phyloP scores from a whole-genome alignment of 35 echinoderm and acorn worm genomes.

The Hemicentrotus pulcherrimus region DNA sequence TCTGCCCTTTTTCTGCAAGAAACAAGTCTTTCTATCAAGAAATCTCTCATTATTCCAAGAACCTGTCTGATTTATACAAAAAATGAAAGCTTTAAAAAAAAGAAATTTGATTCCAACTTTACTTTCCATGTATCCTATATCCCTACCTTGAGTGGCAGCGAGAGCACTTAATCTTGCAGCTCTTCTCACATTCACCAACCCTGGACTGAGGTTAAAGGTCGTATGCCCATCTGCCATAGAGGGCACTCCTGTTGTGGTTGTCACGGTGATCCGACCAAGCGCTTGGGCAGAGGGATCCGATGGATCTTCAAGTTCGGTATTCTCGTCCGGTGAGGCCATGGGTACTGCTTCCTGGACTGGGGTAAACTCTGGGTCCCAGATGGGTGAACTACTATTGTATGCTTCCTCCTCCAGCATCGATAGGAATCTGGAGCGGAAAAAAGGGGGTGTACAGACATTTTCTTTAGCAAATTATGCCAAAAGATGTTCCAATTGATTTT shows the following conservation, averaged over 20 bases:
- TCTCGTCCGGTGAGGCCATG: not conserved
- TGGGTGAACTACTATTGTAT: constrained; percentile 81
- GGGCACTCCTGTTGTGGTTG: constrained; percentile 47
- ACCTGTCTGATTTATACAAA: too few relatives aligned
- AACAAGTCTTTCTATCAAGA: too few relatives aligned
- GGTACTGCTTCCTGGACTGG: constrained; percentile 58
- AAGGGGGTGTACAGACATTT: not conserved
- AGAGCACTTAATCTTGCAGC: constrained; percentile 61
- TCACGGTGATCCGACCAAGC: constrained; percentile 80
- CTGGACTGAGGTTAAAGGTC: constrained; percentile 71
- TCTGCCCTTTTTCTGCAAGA: too few relatives aligned
- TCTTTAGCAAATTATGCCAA: too few relatives aligned
- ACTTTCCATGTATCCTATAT: not conserved
- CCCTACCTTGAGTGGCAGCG: constrained; percentile 47
- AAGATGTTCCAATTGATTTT: constrained; percentile 57
- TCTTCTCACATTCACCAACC: constrained; percentile 57
- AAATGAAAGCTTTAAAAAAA: not conserved
- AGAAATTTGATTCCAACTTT: not conserved
- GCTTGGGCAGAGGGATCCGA: constrained; percentile 1
- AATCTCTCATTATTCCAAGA: too few relatives aligned
- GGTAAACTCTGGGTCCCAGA: constrained; percentile 94
- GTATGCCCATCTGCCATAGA: constrained; percentile 53
- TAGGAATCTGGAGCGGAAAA: constrained; percentile 75
- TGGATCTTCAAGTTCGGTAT: not conserved
- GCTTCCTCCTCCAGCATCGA: constrained; percentile 98